phyloP scores from a whole-genome alignment of 2,113 vertebrate genomes.

The Lagopus muta region DNA sequence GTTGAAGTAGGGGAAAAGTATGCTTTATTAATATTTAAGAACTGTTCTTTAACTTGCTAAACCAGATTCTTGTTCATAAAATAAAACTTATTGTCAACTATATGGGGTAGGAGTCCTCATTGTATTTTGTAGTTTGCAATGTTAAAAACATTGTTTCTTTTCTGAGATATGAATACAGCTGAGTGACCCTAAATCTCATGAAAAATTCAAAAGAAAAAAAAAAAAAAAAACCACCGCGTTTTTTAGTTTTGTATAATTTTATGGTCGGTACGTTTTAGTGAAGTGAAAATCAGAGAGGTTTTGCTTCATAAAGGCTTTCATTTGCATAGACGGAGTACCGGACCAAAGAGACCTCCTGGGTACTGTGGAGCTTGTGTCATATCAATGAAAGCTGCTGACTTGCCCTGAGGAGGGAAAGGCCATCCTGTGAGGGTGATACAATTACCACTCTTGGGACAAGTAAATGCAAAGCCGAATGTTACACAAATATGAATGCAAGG shows the following conservation, averaged over 20 bases:
- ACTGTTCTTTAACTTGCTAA: neutral
- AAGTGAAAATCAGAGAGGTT: neutral
- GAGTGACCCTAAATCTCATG: neutral
- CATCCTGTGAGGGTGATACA: neutral
- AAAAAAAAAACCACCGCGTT: neutral
- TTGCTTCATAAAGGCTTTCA: neutral
- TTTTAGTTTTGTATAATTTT: neutral
- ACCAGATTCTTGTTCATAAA: neutral
- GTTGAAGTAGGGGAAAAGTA: neutral
- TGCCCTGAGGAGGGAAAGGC: neutral
- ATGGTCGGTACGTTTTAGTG: neutral
- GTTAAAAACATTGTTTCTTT: neutral
- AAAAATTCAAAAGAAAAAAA: neutral
- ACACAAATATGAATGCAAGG: neutral
- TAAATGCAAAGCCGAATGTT: neutral
- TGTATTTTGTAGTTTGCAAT: neutral
- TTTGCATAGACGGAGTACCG: neutral
- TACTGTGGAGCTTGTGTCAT: neutral
- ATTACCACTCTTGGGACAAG: neutral
- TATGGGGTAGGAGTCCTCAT: neutral
- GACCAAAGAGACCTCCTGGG: neutral
- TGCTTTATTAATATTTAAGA: slow-evolving; percentile 39
- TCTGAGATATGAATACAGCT: neutral
- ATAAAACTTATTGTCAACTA: neutral
- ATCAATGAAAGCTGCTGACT: neutral